These are phyloP conservation scores for Pseudachorutes palmiensis DNA, from an alignment of 1,140 invertebrate genomes.

Conservation along the genomic window DNA sequence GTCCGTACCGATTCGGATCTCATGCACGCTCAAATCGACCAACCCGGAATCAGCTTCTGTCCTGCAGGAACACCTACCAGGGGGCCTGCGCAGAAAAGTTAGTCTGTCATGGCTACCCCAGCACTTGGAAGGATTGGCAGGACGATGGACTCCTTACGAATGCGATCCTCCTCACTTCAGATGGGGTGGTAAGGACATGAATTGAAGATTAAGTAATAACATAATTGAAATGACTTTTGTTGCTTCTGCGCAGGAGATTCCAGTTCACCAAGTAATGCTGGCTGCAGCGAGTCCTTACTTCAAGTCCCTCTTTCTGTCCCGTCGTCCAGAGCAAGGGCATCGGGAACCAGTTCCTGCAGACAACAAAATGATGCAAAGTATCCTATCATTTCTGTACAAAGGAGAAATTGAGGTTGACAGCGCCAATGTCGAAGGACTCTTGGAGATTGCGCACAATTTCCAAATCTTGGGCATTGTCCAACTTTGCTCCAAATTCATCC, in stretches of 20 bases:
- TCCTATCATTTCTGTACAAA: constrained; percentile 60
- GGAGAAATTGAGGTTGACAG: constrained; percentile 51
- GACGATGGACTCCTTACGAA: background rate
- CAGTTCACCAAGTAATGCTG: constrained; percentile 56
- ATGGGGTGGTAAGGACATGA: background rate
- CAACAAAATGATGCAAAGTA: constrained; percentile 43
- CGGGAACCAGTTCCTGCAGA: constrained; percentile 42
- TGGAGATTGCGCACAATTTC: constrained; percentile 56
- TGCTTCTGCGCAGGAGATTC: too few species aligned
- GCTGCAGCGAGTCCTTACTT: constrained; percentile 60
- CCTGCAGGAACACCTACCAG: background rate
- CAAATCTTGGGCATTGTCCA: constrained; percentile 55
- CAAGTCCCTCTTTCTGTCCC: constrained; percentile 57
- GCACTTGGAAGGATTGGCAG: background rate
- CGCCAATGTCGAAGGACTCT: constrained; percentile 54
- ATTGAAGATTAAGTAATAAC: background rate
- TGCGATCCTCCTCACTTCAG: background rate
- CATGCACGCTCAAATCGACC: too few species aligned
- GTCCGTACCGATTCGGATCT: too few species aligned
- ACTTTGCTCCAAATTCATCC: constrained; percentile 53
- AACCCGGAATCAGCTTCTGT: background rate
- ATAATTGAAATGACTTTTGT: constrained; percentile 12
- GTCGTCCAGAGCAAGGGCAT: constrained; percentile 46
- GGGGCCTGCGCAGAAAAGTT: background rate
- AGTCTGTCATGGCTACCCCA: background rate